Conservation (phyloP, 1,140 invertebrate species). For the Lasaia peninsularis region DNA sequence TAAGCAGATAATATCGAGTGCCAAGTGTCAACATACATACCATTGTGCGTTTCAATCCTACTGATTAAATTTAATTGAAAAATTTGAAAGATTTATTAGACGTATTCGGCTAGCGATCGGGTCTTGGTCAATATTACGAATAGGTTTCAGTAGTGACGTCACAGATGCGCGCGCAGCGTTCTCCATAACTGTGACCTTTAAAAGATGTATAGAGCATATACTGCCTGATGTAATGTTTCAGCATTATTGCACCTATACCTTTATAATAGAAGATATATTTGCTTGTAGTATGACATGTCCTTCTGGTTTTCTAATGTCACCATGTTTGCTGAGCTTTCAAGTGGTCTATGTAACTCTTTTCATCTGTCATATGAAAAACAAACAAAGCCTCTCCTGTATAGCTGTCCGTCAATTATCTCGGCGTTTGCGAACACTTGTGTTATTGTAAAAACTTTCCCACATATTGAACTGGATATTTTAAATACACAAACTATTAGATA, state of each 20-base stretch:
- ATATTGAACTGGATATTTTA: not conserved
- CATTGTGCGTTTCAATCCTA: too few relatives aligned
- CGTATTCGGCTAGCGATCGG: conserved; percentile 14
- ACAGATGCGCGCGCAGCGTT: conserved; percentile 42
- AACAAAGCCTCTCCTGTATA: not conserved
- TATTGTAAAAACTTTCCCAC: not conserved
- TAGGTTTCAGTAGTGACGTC: conserved; percentile 38
- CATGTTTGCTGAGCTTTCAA: conserved; percentile 16
- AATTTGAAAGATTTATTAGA: conserved; percentile 28
- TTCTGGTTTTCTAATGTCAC: not conserved
- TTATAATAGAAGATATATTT: conserved; percentile 6
- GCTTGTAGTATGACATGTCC: not conserved
- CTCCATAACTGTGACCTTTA: conserved; percentile 33
- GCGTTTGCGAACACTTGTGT: not conserved
- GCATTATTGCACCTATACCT: not conserved
- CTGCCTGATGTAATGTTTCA: not conserved
- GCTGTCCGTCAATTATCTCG: not conserved
- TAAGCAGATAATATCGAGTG: too few relatives aligned
- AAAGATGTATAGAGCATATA: conserved; percentile 3
- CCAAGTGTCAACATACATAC: too few relatives aligned
- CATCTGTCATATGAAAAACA: not conserved
- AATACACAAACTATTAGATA: not conserved
- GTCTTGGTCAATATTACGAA: conserved; percentile 40
- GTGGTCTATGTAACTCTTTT: conserved; percentile 13
- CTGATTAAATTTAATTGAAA: too few relatives aligned